phyloP scores from a whole-genome alignment of 2,888 invertebrate genomes.

The Eupithecia abbreviata region DNA sequence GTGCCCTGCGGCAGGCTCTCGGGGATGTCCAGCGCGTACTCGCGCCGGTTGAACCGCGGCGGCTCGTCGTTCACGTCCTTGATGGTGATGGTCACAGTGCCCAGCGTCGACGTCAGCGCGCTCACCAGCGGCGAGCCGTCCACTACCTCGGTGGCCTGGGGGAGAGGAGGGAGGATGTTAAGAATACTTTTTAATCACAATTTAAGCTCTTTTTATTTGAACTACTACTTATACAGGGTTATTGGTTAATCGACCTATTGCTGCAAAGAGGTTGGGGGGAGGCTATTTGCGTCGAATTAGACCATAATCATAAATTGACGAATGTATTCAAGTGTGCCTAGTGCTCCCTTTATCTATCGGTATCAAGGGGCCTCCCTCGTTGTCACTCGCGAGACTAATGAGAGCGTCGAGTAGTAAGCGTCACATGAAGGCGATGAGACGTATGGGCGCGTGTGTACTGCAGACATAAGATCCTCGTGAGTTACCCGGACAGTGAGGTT shows the following conservation, averaged over 20 bases:
- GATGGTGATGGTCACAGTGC: slow-evolving; percentile 91
- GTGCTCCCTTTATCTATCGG: no score
- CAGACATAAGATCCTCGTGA: background rate
- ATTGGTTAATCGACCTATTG: no score
- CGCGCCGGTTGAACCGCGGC: slow-evolving; percentile 91
- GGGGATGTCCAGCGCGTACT: slow-evolving; percentile 91
- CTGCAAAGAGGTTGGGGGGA: no score
- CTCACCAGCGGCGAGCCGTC: slow-evolving; percentile 88
- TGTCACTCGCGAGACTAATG: no score
- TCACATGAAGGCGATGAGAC: background rate
- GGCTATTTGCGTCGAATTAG: no score
- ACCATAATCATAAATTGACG: no score
- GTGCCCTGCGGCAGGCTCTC: slow-evolving; percentile 93
- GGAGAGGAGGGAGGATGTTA: background rate
- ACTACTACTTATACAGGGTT: no score
- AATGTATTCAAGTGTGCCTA: no score
- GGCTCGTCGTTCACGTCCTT: slow-evolving; percentile 95
- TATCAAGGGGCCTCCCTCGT: no score
- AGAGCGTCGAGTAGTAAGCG: background rate
- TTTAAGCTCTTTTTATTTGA: no score
- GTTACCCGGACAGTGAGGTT: slow-evolving; percentile 89
- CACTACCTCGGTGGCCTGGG: slow-evolving; percentile 90
- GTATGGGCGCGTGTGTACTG: background rate
- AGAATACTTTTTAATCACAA: no score
- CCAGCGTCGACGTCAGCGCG: slow-evolving; percentile 86